Base-by-base conservation (phyloP, 2,797 vertebrate genomes). In the Spea hammondii region DNA sequence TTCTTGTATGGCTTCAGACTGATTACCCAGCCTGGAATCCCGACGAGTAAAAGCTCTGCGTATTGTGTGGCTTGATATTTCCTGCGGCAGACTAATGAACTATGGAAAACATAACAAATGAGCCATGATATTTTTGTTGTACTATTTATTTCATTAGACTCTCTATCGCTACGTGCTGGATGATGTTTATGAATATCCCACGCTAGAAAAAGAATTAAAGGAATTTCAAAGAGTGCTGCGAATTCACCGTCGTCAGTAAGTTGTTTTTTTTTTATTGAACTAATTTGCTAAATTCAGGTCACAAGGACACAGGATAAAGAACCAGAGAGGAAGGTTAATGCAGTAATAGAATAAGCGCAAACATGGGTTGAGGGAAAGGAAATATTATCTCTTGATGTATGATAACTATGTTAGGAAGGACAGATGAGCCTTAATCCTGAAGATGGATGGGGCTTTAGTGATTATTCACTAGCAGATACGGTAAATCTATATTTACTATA, bases 171-270 rank as follows among this genome's bases (percentile, higher is more conserved):
- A 92, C 44, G 93, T 96, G 66, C 86, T 98, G 84, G 97, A 97
- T 86, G 97, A 99, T 84, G 92, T 98, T 47, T 97, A 94, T 78
- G 96, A 98, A 84, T 97, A 96, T 83, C 97, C 97, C 0, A 67
- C 91, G 65, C 92, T 99, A 82, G 97, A 99, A 87, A 95, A 93
- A 72, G 95, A 97, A 17, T 84, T 96, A 83, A 95, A 93, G 87
- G 95, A 97, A 83, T 93, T 99, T 84, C 96, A 98, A 84, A 96
- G 93, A 86, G 91, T 98, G 83, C 93, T 98, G 76, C 93, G 95
- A 69, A 93, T 95, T 90, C 95, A 97, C 84, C 95, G 94, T 80
- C 95, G 95, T 82, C 94, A 97, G 97, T 99, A 89, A 94, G 97
- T 95, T 70, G 4, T 1, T 17, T 32, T 55, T 49, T 32, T 64